Evolutionary conservation across 2,888 invertebrate species (phyloP).

Genomic region (Tachina grossa): DNA sequence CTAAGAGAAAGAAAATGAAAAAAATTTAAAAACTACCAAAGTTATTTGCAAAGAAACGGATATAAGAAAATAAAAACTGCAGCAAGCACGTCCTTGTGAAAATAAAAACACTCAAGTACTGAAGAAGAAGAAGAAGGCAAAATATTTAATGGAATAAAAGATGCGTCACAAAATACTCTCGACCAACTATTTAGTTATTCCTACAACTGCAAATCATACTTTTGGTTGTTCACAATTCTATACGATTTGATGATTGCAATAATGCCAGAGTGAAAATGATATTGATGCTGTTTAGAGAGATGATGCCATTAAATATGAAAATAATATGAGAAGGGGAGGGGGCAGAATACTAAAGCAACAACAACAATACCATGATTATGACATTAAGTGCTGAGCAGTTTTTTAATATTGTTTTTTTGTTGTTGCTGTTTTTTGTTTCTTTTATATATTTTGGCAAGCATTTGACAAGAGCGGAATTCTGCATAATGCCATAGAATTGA

Average conservation of each 20-base stretch:
- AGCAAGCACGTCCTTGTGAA: slow-evolving; percentile 61
- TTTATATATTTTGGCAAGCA: slow-evolving; percentile 50
- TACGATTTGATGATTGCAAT: slow-evolving; percentile 34
- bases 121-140: slow-evolving; percentile 55
- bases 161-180: slow-evolving; percentile 36
- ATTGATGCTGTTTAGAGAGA: slow-evolving; percentile 5
- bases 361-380: slow-evolving; percentile 30
- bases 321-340: neutral
- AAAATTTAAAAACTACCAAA: neutral
- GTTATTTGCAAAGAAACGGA: slow-evolving; percentile 10
- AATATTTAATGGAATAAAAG: slow-evolving; percentile 45
- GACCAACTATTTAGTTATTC: neutral
- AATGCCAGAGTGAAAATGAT: slow-evolving; percentile 10
- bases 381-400: slow-evolving; percentile 31
- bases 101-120: slow-evolving; percentile 62
- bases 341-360: neutral
- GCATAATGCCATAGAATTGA: slow-evolving; percentile 33
- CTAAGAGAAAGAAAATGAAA: slow-evolving; percentile 5
- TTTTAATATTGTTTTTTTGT: neutral
- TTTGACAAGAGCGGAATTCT: slow-evolving; percentile 49
- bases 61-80: slow-evolving; percentile 19
- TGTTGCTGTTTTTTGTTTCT: slow-evolving; percentile 21
- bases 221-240: slow-evolving; percentile 20
- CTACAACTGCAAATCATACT: slow-evolving; percentile 32
- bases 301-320: slow-evolving; percentile 33